Evolutionary conservation across 2,797 vertebrate species (phyloP).

Genomic region (Aplochiton taeniatus): DNA sequence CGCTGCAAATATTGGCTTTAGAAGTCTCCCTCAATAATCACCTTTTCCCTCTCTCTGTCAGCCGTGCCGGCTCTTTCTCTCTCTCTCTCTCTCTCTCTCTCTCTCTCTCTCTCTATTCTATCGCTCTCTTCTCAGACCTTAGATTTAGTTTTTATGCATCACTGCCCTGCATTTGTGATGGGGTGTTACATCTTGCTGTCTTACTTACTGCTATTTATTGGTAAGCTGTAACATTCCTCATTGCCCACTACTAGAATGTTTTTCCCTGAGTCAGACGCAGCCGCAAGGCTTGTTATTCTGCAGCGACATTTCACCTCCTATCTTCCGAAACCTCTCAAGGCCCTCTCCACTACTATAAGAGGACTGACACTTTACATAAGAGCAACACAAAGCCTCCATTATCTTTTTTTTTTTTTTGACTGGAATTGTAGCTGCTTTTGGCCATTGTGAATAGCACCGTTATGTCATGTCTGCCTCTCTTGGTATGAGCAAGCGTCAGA

Average conservation of each 20-base stretch:
- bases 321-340: not conserved
- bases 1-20: constrained; percentile 59
- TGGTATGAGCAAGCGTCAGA: constrained; percentile 28
- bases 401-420: constrained; percentile 40
- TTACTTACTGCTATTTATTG: too few species aligned
- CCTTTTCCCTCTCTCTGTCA: constrained; percentile 19
- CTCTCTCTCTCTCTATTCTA: constrained; percentile 2
- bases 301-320: not conserved
- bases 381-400: constrained; percentile 19
- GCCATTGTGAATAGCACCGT: constrained; percentile 50
- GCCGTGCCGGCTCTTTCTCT: not conserved
- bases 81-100: constrained; percentile 30
- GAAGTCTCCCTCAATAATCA: constrained; percentile 61
- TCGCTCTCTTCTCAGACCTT: constrained; percentile 8
- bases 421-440: constrained; percentile 45
- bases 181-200: too few species aligned
- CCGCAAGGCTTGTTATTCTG: not conserved
- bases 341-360: constrained; percentile 29
- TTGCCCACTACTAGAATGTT: too few species aligned
- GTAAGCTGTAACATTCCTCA: too few species aligned
- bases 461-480: constrained; percentile 58
- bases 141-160: not conserved
- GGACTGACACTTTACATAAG: constrained; percentile 48
- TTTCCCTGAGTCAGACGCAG: too few species aligned
- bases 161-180: not conserved